Conservation (phyloP, 2,888 invertebrate species). For the Drosophila differens region DNA sequence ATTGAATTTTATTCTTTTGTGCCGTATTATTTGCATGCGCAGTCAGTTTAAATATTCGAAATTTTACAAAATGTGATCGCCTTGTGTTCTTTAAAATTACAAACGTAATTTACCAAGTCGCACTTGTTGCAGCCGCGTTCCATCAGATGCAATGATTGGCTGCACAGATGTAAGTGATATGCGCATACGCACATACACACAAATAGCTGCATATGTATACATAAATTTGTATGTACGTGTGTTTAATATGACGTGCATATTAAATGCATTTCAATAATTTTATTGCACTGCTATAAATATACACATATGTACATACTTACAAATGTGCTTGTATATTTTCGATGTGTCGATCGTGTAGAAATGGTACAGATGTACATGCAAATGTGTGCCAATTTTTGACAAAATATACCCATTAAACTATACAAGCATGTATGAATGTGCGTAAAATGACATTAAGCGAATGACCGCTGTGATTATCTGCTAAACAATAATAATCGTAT, state of each 20-base stretch:
- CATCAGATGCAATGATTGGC: conserved; percentile 33
- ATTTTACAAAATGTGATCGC: conserved; percentile 48
- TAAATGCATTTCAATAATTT: conserved; percentile 5
- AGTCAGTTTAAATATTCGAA: conserved; percentile 20
- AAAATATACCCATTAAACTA: not conserved
- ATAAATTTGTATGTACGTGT: not conserved
- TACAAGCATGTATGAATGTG: not conserved
- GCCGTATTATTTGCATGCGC: conserved; percentile 6
- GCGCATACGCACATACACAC: conserved; percentile 49
- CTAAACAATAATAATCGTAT: conserved; percentile 19
- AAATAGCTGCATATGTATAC: not conserved
- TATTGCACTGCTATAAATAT: not conserved
- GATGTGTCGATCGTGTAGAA: not conserved
- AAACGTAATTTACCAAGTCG: conserved; percentile 6
- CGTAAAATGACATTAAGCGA: not conserved
- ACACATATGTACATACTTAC: not conserved
- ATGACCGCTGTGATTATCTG: conserved; percentile 24
- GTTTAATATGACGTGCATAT: not conserved
- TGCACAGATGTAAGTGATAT: conserved; percentile 59
- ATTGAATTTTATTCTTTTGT: not conserved
- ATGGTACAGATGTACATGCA: not conserved
- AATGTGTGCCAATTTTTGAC: not conserved
- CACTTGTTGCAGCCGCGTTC: not conserved
- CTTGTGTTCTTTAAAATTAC: conserved; percentile 6
- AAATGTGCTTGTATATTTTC: not conserved